A percentile compares a stretch with the other conserved stretches of the same genome.
phyloP scores from a whole-genome alignment of 2,113 vertebrate genomes.

The Psilopogon haemacephalus region DNA sequence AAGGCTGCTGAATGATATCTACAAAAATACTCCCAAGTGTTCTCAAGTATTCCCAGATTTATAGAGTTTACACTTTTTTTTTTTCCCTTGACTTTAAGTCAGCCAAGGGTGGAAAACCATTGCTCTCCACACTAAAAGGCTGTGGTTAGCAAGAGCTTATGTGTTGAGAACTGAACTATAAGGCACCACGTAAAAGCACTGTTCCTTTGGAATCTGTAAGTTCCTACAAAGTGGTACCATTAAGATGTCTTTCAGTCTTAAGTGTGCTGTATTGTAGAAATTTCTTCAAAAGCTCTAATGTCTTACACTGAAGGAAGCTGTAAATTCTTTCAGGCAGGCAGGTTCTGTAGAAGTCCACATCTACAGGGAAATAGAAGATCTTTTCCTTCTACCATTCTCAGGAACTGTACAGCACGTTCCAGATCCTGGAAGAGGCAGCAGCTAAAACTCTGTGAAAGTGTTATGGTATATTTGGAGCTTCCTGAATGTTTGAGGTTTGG shows the following conservation, averaged over 20 bases:
- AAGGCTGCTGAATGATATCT: not conserved
- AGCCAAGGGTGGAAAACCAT: not conserved
- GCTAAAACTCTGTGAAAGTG: not conserved
- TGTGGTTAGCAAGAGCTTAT: not conserved
- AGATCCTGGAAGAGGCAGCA: not conserved
- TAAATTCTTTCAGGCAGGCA: not conserved
- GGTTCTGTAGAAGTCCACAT: not conserved
- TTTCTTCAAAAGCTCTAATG: not conserved
- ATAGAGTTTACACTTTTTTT: not conserved
- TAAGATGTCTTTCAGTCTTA: not conserved
- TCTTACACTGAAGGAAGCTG: not conserved
- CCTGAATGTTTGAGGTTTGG: not conserved
- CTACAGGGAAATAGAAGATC: not conserved
- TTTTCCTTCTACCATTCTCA: not conserved
- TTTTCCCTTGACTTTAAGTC: not conserved
- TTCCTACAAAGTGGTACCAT: not conserved
- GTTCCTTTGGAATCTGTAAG: not conserved
- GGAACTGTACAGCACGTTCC: not conserved
- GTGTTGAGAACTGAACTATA: not conserved
- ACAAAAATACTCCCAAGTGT: accelerated
- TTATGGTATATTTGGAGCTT: not conserved
- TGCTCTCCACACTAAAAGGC: not conserved
- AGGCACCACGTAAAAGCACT: not conserved
- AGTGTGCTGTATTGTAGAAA: not conserved
- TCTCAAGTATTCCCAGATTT: not conserved